Evolutionary conservation across 2,113 vertebrate genomes (phyloP).

Genomic region (Tylochromis polylepis): DNA sequence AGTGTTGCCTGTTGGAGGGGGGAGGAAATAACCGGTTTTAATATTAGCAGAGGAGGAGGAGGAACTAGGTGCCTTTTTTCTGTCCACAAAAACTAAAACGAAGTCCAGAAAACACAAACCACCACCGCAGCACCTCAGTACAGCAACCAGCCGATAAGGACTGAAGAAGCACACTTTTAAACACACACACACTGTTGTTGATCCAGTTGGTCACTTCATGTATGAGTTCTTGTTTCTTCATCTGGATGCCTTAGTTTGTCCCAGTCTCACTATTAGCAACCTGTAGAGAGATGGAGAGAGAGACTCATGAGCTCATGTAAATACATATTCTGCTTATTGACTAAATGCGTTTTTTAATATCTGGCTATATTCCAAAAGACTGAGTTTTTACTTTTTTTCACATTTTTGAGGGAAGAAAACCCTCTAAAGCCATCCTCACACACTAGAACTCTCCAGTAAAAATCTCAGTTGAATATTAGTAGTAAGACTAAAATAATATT

Average conservation of each 20-base stretch:
- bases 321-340: not conserved
- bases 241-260: conserved; percentile 67
- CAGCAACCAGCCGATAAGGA: conserved; percentile 47
- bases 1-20: not conserved
- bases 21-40: not conserved
- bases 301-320: not conserved
- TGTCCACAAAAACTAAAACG: not conserved
- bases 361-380: not conserved
- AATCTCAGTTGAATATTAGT: conserved; percentile 15
- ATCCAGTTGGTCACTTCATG: not conserved
- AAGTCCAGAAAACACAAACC: conserved; percentile 24
- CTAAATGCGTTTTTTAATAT: not conserved
- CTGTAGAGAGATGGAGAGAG: not conserved
- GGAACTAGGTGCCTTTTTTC: conserved; percentile 64
- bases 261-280: conserved; percentile 12
- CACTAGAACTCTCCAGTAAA: not conserved
- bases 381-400: not conserved
- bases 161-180: conserved; percentile 15
- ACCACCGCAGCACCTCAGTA: conserved; percentile 52
- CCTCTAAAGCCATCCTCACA: conserved; percentile 31
- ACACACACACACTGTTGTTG: not conserved
- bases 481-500: not conserved
- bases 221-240: conserved; percentile 37
- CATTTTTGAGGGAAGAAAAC: not conserved
- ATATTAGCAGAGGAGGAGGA: conserved; percentile 25